Conservation (phyloP, 2,888 invertebrate genomes). For the Trachelus troglodyta region DNA sequence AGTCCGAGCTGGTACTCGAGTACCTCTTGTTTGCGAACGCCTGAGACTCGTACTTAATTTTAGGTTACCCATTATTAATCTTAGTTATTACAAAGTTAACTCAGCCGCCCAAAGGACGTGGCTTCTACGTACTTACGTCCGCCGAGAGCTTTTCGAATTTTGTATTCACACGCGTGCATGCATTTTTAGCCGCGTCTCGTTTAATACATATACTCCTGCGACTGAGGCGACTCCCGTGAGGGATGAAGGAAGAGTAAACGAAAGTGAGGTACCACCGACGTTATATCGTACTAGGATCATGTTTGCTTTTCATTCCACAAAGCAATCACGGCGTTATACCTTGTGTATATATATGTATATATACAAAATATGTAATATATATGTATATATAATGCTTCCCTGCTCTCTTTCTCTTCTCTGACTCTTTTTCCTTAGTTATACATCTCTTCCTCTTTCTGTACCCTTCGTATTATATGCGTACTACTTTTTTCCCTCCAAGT, state of each 20-base stretch:
- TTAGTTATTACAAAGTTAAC: neutral
- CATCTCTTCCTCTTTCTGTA: too few relatives aligned
- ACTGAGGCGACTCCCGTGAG: neutral
- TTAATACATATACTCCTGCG: neutral
- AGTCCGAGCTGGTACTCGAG: neutral
- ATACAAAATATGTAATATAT: too few relatives aligned
- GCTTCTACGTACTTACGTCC: too few relatives aligned
- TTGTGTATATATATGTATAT: neutral
- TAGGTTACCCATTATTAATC: neutral
- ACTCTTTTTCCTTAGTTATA: neutral
- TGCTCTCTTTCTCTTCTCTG: neutral
- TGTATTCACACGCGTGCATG: neutral
- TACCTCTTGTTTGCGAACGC: neutral
- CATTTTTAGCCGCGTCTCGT: neutral
- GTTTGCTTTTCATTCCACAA: neutral
- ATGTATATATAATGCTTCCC: neutral
- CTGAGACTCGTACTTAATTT: neutral
- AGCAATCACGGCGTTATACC: neutral
- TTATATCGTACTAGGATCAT: neutral
- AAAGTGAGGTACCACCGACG: neutral
- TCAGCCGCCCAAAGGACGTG: too few relatives aligned
- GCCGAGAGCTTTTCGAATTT: neutral
- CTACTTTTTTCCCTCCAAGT: neutral
- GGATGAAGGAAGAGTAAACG: neutral
- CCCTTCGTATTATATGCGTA: neutral